Base-by-base conservation (phyloP, 2,797 vertebrate species). In the Gila robusta region DNA sequence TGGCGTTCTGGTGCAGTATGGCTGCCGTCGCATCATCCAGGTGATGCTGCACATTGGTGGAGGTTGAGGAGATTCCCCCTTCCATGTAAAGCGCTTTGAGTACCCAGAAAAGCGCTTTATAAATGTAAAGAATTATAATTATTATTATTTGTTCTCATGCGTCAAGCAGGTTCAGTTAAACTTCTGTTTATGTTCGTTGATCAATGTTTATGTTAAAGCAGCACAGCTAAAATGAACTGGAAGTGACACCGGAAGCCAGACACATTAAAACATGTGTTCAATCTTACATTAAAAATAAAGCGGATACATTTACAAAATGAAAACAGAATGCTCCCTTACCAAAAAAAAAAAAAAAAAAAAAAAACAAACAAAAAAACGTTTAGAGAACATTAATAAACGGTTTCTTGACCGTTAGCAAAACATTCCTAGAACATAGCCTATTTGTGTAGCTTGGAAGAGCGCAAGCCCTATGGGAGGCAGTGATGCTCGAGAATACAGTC, bases 401-500 rank as follows among this genome's bases (percentile, higher is more conserved):
- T 16, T 49, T 49, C 14, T 5, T 17, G 47, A 49, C 14, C 14
- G 1, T 49, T 49, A 16, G 41, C 11, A 44, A 44, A 11, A 44
- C 41, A 11, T 26, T 28, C 26, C 28, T 16, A 62, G 11, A 26
- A 1, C 11, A 64, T 14, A 39, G 37, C 37, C 37, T 39, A 14
- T 28, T 14, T 28, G 1, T 28, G n/a, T 28, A 26, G 5, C n/a
- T 26, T 26, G 11, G n/a, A 64, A 28, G 95, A 94, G 91, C 93
- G 93, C 89, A 87, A 93, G 96, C 4, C 44, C 44, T 16, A 47
- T 47, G 14, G 47, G 47, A 47, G 47, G 47, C 91, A 86, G 89
- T 86, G 93, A 93, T 90, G 94, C 91, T 90, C 91, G 91, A 94
- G 94, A 93, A 95, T 94, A 95, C 94, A 92, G 94, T 94, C 94